Evolutionary conservation across 2,797 vertebrate species (phyloP).

Genomic region (Hypotaenidia philippensis): DNA sequence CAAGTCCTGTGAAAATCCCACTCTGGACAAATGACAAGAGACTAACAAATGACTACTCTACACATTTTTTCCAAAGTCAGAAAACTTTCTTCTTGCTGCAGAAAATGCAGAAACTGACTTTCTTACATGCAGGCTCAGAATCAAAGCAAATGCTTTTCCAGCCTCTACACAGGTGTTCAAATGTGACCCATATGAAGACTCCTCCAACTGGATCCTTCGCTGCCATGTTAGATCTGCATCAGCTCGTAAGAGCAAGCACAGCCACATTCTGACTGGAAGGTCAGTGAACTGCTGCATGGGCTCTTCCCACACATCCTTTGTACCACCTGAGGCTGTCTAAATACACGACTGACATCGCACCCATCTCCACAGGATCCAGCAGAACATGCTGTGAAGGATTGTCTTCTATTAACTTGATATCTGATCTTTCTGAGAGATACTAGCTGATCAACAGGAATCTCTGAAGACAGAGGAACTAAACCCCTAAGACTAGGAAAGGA

Average conservation of each 20-base stretch:
- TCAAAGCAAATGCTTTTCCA: neutral
- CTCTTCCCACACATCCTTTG: neutral
- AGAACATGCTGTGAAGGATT: neutral
- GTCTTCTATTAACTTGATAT: neutral
- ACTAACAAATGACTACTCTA: neutral
- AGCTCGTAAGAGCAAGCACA: neutral
- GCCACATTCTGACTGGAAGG: neutral
- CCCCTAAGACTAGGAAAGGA: neutral
- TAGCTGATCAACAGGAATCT: neutral
- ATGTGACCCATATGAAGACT: neutral
- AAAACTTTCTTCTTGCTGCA: neutral
- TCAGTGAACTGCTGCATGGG: neutral
- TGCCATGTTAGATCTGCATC: neutral
- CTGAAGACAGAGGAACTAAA: neutral
- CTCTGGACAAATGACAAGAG: neutral
- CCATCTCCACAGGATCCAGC: neutral
- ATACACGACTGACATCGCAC: neutral
- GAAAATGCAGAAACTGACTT: neutral
- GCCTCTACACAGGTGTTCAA: neutral
- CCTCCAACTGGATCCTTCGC: neutral
- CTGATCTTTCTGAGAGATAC: neutral
- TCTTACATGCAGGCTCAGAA: neutral
- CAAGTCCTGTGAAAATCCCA: neutral
- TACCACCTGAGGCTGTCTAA: neutral
- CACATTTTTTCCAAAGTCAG: neutral